Evolutionary conservation across 2,113 vertebrate genomes (phyloP).

Genomic region (Myiagra hebetior): DNA sequence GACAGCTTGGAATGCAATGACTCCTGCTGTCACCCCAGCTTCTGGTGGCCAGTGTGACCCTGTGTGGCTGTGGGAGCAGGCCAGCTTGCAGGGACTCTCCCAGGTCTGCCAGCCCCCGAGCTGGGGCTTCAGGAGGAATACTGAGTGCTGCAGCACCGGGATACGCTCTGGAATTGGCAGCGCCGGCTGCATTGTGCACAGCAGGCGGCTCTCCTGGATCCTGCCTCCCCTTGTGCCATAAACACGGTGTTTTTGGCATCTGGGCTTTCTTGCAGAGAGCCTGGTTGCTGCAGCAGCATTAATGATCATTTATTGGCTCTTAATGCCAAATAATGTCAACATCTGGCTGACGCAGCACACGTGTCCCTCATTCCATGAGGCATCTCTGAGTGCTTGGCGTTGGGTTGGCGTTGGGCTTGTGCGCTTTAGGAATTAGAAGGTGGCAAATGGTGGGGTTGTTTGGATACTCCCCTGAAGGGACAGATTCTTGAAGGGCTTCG

Average conservation of each 20-base stretch:
- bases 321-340: not conserved
- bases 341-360: not conserved
- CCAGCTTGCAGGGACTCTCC: rapidly evolving
- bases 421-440: not conserved
- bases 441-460: slow-evolving; percentile 3
- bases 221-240: not conserved
- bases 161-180: not conserved
- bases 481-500: slow-evolving; percentile 6
- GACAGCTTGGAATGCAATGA: rapidly evolving
- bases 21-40: not conserved
- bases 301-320: not conserved
- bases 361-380: not conserved
- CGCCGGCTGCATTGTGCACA: rapidly evolving
- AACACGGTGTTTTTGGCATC: not conserved
- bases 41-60: not conserved
- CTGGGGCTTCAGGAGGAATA: not conserved
- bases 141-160: rapidly evolving
- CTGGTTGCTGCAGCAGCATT: not conserved
- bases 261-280: not conserved
- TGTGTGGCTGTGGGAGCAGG: not conserved
- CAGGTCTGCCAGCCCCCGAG: not conserved
- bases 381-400: not conserved
- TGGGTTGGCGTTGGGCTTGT: not conserved
- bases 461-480: slow-evolving; percentile 19
- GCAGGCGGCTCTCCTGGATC: not conserved